Base-by-base conservation (phyloP, 1,140 invertebrate genomes). In the Druon quercuslanigerum region DNA sequence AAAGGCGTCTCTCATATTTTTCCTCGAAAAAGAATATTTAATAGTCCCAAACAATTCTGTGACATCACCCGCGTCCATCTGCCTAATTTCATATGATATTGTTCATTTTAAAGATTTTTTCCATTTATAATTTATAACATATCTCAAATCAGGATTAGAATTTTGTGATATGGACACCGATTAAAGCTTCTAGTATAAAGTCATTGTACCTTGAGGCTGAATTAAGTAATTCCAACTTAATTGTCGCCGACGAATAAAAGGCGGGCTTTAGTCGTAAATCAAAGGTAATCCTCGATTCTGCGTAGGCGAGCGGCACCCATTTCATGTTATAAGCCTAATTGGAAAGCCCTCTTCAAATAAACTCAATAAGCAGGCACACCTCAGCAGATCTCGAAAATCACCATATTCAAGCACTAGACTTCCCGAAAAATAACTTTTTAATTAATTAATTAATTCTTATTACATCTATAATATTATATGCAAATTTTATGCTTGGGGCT, bases 311-410 rank as follows among this genome's bases (percentile, higher is more conserved):
- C 40, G 60, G 20, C 57, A 60, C 57, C 60, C 60, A 66, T 25
- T 66, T 40, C 14, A 66, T 66, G 60, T n/a, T 66, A 66, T 66
- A 40, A 66, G 60, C 60, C 60, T 66, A 66, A 66, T 66, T 66
- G 60, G 60, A 66, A 66, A 66, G 40, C 25, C 33, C 16, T 66
- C 14, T n/a, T 5, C 25, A 66, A 66, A 66, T 40, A 40, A 66
- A 66, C 40, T 46, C 40, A 66, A 40, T 46, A 46, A 46, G 40
- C 60, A 66, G 40, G 7, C 40, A 40, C 25, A 66, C 60, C 57
- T 33, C 57, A 20, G 57, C 57, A 33, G 57, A 20, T 66, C 25
- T 16, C 40, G 20, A 16, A 66, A 66, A 66, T 33, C 57, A 14
- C 25, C 57, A 66, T 66, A 66, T 33, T 66, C 57, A 66, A 66